phyloP scores from a whole-genome alignment of 2,797 vertebrate species.

The Gephyroberyx darwinii region DNA sequence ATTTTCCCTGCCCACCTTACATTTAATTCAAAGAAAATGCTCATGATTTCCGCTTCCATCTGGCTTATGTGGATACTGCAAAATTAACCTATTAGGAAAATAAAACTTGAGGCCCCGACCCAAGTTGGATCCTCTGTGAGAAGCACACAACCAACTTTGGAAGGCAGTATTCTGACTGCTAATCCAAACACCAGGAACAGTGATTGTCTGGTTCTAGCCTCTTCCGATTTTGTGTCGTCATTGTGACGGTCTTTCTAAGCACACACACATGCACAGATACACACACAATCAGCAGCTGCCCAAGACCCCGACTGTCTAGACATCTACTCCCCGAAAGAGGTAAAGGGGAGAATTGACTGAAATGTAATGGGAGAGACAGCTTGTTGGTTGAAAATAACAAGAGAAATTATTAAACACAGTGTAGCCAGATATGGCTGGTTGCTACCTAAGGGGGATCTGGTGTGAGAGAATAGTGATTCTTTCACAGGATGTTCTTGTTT shows the following conservation, averaged over 20 bases:
- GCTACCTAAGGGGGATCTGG: slow-evolving; percentile 61
- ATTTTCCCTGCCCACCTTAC: slow-evolving; percentile 61
- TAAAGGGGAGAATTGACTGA: slow-evolving; percentile 66
- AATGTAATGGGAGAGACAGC: slow-evolving; percentile 55
- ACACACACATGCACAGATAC: slow-evolving; percentile 67
- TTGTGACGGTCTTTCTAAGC: slow-evolving; percentile 70
- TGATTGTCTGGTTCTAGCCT: slow-evolving; percentile 56
- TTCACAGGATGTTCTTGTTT: slow-evolving; percentile 72
- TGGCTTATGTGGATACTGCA: slow-evolving; percentile 76
- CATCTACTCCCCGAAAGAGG: slow-evolving; percentile 51
- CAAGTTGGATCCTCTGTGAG: slow-evolving; percentile 70
- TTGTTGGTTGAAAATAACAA: slow-evolving; percentile 46
- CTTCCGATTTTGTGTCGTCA: slow-evolving; percentile 64
- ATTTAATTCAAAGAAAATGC: slow-evolving; percentile 63
- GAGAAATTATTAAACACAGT: slow-evolving; percentile 44
- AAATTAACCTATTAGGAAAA: slow-evolving; percentile 69
- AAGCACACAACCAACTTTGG: slow-evolving; percentile 78
- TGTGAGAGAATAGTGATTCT: slow-evolving; percentile 69
- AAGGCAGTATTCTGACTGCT: slow-evolving; percentile 66
- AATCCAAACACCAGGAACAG: slow-evolving; percentile 61
- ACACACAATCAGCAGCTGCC: slow-evolving; percentile 76
- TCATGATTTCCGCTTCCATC: slow-evolving; percentile 74
- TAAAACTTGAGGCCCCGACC: slow-evolving; percentile 62
- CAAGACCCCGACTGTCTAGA: slow-evolving; percentile 68
- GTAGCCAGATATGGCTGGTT: slow-evolving; percentile 53